Conservation (phyloP, 2,888 invertebrate species). For the Vandiemenella viatica region DNA sequence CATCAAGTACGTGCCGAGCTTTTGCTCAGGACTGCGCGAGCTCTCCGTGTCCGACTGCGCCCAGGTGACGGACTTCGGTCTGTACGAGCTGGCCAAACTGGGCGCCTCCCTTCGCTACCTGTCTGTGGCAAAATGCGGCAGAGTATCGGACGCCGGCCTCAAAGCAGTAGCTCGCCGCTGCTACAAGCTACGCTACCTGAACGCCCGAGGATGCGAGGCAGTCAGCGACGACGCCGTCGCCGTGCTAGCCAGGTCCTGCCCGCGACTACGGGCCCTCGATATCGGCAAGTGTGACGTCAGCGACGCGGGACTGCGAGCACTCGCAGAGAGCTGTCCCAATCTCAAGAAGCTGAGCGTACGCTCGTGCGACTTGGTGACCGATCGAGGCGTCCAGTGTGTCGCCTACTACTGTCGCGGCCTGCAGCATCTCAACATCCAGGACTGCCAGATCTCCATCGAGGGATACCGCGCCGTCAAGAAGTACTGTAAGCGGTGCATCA, state of each 20-base stretch:
- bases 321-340: slow-evolving; percentile 81
- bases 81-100: slow-evolving; percentile 74
- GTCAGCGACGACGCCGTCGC: slow-evolving; percentile 86
- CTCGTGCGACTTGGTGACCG: slow-evolving; percentile 82
- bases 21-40: slow-evolving; percentile 70
- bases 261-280: slow-evolving; percentile 71
- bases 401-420: slow-evolving; percentile 81
- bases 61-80: slow-evolving; percentile 77
- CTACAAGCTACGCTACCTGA: slow-evolving; percentile 75
- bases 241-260: slow-evolving; percentile 71
- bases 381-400: slow-evolving; percentile 72
- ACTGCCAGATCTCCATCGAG: slow-evolving; percentile 76
- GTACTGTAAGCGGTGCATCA: slow-evolving; percentile 82
- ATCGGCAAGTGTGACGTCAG: slow-evolving; percentile 89
- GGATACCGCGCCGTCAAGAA: slow-evolving; percentile 85
- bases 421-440: slow-evolving; percentile 84
- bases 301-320: slow-evolving; percentile 69
- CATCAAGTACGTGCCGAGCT: slow-evolving; percentile 80
- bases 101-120: slow-evolving; percentile 81
- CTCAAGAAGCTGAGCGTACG: slow-evolving; percentile 77
- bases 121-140: slow-evolving; percentile 86
- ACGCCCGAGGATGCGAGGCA: slow-evolving; percentile 83
- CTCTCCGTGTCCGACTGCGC: slow-evolving; percentile 81
- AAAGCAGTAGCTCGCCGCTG: slow-evolving; percentile 71
- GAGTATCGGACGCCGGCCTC: slow-evolving; percentile 73